Percentiles rank a stretch among this genome's conserved stretches.
These are phyloP conservation scores for Pseudoips prasinana DNA, from an alignment of 2,888 invertebrate species.

Conservation along the genomic window DNA sequence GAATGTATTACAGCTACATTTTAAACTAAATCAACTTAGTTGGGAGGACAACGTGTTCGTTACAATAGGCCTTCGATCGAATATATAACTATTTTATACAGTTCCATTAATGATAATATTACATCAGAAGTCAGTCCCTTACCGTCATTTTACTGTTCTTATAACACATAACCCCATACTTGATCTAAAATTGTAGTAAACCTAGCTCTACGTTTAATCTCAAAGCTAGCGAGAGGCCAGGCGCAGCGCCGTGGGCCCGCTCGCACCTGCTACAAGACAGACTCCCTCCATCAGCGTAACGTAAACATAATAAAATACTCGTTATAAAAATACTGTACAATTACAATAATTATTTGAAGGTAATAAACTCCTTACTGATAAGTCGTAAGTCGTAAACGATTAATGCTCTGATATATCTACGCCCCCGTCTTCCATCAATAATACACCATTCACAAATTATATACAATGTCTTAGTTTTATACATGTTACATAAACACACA, in stretches of 20 bases:
- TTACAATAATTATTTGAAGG: conserved; percentile 74
- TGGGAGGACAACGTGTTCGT: conserved; percentile 63
- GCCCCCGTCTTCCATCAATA: conserved; percentile 56
- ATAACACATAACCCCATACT: conserved; percentile 72
- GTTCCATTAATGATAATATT: conserved; percentile 73
- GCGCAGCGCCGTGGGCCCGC: conserved; percentile 11
- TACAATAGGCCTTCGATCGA: conserved; percentile 70
- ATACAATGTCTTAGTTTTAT: conserved; percentile 73
- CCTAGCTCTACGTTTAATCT: conserved; percentile 70
- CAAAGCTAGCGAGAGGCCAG: conserved; percentile 50
- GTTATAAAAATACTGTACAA: conserved; percentile 81
- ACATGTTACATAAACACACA: conserved; percentile 79
- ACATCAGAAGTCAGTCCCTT: conserved; percentile 76
- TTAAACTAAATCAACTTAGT: conserved; percentile 74
- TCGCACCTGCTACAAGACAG: conserved; percentile 32
- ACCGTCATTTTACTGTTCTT: conserved; percentile 67
- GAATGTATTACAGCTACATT: conserved; percentile 69
- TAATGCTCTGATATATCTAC: conserved; percentile 63
- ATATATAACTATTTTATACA: conserved; percentile 72
- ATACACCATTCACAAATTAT: conserved; percentile 78
- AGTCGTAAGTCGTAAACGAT: conserved; percentile 64
- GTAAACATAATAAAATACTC: conserved; percentile 71
- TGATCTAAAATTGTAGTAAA: conserved; percentile 71
- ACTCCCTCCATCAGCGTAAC: conserved; percentile 44
- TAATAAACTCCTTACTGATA: conserved; percentile 70